phyloP scores from a whole-genome alignment of 2,888 invertebrate species.

The Pedicia rivosa region DNA sequence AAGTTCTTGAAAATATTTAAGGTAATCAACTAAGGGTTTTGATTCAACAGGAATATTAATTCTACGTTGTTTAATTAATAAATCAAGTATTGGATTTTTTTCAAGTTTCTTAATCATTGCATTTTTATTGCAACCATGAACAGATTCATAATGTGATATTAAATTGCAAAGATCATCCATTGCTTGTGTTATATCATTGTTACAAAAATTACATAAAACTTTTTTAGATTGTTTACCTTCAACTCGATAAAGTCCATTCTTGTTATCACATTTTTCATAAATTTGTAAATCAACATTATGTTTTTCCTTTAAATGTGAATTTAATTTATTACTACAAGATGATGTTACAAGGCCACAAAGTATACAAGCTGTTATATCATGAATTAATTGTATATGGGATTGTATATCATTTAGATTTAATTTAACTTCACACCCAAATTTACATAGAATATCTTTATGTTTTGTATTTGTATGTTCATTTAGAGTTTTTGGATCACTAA shows the following conservation, averaged over 20 bases:
- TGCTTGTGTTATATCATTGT: slow-evolving; percentile 3
- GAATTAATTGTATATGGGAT: slow-evolving; percentile 3
- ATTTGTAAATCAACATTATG: slow-evolving; percentile 7
- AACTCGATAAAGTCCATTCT: slow-evolving; percentile 4
- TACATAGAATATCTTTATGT: slow-evolving; percentile 4
- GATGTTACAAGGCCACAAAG: slow-evolving; percentile 2
- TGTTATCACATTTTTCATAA: slow-evolving; percentile 5
- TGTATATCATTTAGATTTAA: slow-evolving; percentile 5
- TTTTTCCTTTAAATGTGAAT: slow-evolving; percentile 5
- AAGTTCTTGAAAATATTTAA: background rate
- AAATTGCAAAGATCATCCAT: slow-evolving; percentile 5
- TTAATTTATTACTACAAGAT: slow-evolving; percentile 3
- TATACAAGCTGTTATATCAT: slow-evolving; percentile 5
- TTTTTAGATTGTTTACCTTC: slow-evolving; percentile 1
- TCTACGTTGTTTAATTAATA: slow-evolving; percentile 2
- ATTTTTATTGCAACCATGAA: slow-evolving; percentile 2
- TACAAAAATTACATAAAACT: slow-evolving; percentile 8
- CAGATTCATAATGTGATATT: slow-evolving; percentile 5
- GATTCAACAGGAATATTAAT: background rate
- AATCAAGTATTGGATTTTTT: slow-evolving; percentile 8
- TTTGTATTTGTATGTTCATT: background rate
- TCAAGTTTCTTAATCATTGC: slow-evolving; percentile 7
- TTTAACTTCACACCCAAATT: slow-evolving; percentile 5
- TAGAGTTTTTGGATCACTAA: background rate
- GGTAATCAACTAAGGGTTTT: background rate